These are phyloP conservation scores for Fopius arisanus DNA, from an alignment of 1,140 invertebrate genomes.

Conservation along the genomic window DNA sequence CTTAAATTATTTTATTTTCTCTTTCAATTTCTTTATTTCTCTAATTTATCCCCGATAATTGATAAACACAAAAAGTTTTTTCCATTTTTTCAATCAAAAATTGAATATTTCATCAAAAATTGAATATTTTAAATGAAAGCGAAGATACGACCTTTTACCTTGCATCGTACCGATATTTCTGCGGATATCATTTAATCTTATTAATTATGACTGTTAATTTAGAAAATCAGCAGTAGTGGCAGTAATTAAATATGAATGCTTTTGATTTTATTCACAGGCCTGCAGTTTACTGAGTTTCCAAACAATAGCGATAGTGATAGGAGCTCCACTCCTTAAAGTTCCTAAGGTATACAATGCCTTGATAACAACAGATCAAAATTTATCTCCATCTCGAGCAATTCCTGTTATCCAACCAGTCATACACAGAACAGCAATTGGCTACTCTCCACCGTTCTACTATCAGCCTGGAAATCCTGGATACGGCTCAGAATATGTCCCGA, in stretches of 20 bases:
- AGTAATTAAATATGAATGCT: not conserved
- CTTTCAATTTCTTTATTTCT: too few species aligned
- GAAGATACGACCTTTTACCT: not conserved
- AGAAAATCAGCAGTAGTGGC: not conserved
- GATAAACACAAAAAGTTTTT: too few species aligned
- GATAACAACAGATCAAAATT: conserved; percentile 77
- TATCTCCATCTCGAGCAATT: conserved; percentile 75
- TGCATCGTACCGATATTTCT: not conserved
- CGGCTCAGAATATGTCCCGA: conserved; percentile 13
- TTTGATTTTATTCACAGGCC: conserved; percentile 28
- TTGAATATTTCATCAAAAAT: too few species aligned
- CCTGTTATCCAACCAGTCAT: conserved; percentile 76
- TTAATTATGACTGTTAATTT: not conserved
- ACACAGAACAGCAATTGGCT: conserved; percentile 68
- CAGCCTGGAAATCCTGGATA: conserved; percentile 46
- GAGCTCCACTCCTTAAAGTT: conserved; percentile 59
- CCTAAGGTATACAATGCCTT: conserved; percentile 81
- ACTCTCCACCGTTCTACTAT: conserved; percentile 62
- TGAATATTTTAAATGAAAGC: not conserved
- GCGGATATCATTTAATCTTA: too few species aligned
- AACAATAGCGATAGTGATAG: conserved; percentile 19
- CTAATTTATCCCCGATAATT: too few species aligned
- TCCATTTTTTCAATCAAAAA: too few species aligned
- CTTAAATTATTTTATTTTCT: too few species aligned
- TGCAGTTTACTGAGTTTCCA: conserved; percentile 37